A percentile compares a stretch with the other conserved stretches of the same genome.
Conservation (phyloP, 2,797 vertebrate genomes). For the Premnoplex brunnescens region DNA sequence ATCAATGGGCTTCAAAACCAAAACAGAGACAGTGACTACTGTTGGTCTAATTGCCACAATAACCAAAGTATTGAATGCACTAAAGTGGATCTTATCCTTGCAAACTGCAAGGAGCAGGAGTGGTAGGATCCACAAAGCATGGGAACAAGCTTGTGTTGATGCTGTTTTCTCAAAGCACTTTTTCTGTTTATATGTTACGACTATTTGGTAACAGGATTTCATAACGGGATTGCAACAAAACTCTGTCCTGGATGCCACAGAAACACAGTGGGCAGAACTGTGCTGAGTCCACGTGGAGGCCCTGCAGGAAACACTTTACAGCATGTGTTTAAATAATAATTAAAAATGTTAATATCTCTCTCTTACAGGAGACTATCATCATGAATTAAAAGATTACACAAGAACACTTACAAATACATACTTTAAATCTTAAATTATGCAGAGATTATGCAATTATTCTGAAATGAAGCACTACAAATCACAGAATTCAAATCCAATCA, state of each 20-base stretch:
- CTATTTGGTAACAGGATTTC: not conserved
- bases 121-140: not conserved
- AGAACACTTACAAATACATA: not conserved
- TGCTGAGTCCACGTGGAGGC: rapidly evolving
- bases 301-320: not conserved
- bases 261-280: not conserved
- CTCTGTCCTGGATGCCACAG: not conserved
- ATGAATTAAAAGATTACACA: not conserved
- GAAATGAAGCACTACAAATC: slow-evolving; percentile 48
- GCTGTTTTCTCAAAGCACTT: not conserved
- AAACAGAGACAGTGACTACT: not conserved
- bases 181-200: not conserved
- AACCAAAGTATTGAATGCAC: not conserved
- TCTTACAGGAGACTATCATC: not conserved
- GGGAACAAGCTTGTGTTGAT: not conserved
- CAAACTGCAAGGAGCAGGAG: not conserved
- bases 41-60: not conserved
- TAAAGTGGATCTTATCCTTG: not conserved
- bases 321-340: not conserved
- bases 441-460: slow-evolving; percentile 27
- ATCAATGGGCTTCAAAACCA: slow-evolving; percentile 19
- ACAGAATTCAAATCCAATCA: slow-evolving; percentile 31
- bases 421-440: slow-evolving; percentile 3
- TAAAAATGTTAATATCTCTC: not conserved
- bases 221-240: not conserved